Percentiles rank a stretch among this genome's conserved stretches.
These are phyloP conservation scores for Electrophaes corylata DNA, from an alignment of 2,888 invertebrate genomes.

Conservation along the genomic window DNA sequence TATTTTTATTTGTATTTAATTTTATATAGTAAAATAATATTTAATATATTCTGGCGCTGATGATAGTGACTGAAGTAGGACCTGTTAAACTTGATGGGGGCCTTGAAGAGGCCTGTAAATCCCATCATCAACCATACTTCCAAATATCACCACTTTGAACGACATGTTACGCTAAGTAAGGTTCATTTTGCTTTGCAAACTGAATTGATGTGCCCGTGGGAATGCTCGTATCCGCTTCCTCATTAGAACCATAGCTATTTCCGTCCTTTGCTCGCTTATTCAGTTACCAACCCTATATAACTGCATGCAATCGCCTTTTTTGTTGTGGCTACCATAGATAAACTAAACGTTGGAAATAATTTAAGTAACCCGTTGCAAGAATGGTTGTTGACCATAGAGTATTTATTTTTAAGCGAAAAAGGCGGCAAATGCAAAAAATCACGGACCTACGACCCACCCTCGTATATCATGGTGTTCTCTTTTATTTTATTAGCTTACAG, in stretches of 20 bases:
- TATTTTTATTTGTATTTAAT: too few species aligned
- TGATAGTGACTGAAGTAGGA: too few species aligned
- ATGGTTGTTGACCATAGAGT: too few species aligned
- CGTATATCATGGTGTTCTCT: too few species aligned
- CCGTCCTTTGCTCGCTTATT: conserved; percentile 7
- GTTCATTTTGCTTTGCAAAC: background rate
- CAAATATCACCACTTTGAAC: background rate
- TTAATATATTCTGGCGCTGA: too few species aligned
- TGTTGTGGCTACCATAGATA: background rate
- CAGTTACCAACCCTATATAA: background rate
- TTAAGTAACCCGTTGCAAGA: too few species aligned
- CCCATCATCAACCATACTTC: background rate
- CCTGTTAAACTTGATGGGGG: background rate
- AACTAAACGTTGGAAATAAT: too few species aligned
- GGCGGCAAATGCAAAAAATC: too few species aligned
- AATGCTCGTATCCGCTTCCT: conserved; percentile 9
- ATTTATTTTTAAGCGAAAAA: too few species aligned
- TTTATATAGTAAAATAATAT: too few species aligned
- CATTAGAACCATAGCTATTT: conserved; percentile 1
- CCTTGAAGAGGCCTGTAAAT: background rate
- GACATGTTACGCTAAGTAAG: background rate
- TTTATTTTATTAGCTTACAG: too few species aligned
- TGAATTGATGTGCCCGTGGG: background rate
- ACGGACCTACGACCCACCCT: too few species aligned
- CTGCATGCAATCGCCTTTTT: conserved; percentile 1